Conservation (phyloP, 1,140 invertebrate species). For the Dendrolimus punctatus region DNA sequence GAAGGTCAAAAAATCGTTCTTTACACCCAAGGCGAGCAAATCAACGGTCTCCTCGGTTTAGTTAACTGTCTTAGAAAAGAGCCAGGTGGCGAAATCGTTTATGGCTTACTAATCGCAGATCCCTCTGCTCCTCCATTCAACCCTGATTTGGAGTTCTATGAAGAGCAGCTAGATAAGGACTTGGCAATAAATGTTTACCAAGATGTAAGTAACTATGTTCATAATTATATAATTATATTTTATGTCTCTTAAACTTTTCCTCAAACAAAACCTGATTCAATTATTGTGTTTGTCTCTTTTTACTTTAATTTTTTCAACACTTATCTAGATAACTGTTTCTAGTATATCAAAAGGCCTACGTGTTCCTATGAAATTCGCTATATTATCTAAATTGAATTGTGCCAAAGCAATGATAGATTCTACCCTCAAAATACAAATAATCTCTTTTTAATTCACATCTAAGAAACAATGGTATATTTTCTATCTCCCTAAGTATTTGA, state of each 20-base stretch:
- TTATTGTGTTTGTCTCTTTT: too few species aligned
- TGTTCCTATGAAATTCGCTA: too few species aligned
- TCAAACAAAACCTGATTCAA: too few species aligned
- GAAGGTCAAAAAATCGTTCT: conserved; percentile 73
- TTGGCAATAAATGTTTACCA: conserved; percentile 87
- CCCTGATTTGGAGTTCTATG: conserved; percentile 75
- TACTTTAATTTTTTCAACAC: too few species aligned
- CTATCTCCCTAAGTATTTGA: too few species aligned
- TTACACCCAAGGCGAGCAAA: conserved; percentile 74
- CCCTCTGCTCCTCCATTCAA: conserved; percentile 77
- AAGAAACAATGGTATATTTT: too few species aligned
- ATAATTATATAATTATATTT: neutral
- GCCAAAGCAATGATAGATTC: too few species aligned
- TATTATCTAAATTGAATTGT: too few species aligned
- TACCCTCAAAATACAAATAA: too few species aligned
- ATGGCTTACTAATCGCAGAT: conserved; percentile 78
- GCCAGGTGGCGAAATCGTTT: conserved; percentile 75
- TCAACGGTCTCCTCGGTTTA: conserved; percentile 89
- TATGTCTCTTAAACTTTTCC: conserved; percentile 1
- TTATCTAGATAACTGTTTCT: too few species aligned
- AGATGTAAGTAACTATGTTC: conserved; percentile 62
- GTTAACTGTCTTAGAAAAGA: conserved; percentile 83
- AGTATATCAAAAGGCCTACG: too few species aligned
- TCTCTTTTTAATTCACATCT: too few species aligned
- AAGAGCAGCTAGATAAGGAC: conserved; percentile 79